Evolutionary conservation across 1,140 invertebrate genomes (phyloP), one percentile per base, ranked within the genome.

Genomic region (Caenorhabditis tropicalis): DNA sequence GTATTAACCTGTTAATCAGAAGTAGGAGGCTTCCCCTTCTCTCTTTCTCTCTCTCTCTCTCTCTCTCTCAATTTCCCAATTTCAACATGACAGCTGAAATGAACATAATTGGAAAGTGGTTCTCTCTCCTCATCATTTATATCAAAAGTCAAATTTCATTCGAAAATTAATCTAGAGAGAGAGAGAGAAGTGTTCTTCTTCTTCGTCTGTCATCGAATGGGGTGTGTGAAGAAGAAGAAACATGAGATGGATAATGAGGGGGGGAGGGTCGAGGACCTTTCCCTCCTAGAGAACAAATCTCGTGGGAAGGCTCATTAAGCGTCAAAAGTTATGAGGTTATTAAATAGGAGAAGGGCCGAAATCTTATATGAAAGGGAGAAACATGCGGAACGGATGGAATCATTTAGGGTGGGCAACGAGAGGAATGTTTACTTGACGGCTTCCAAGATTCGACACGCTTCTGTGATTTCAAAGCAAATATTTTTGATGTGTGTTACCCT

Each of bases 291-390:
- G n/a, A n/a, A 7, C 58, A 65, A 46, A 43, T 74, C 65, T 74
- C 65, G 65, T 74, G 65, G 65, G 65, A 74, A 74, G 65, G 65
- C 65, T 74, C 65, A 74, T 74, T 74, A 74, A 74, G 65, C 65
- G 65, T 74, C 65, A 74, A 74, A 74, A 74, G 65, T 74, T 74
- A 29, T 9, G 65, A 24, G 65, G 65, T 74, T 74, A 74, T 74
- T 74, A 74, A 74, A 74, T 31, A 29, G 29, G 56, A 58, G 27
- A 24, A 24, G 15, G 21, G 51, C 15, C 12, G 27, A 29, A 29
- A 60, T 4, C n/a, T 31, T 24, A 53, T 53, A n/a, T 2, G 16
- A n/a, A 7, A 27, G 24, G 27, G n/a, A 31, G 58, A 36, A 65
- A 65, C 58, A 65, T 65, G 58, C 58, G 58, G 58, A 65, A 65